Percentiles rank a stretch among this genome's conserved stretches.
These are phyloP conservation scores for Vanessa atalanta DNA, from an alignment of 1,140 invertebrate species.

Conservation along the genomic window DNA sequence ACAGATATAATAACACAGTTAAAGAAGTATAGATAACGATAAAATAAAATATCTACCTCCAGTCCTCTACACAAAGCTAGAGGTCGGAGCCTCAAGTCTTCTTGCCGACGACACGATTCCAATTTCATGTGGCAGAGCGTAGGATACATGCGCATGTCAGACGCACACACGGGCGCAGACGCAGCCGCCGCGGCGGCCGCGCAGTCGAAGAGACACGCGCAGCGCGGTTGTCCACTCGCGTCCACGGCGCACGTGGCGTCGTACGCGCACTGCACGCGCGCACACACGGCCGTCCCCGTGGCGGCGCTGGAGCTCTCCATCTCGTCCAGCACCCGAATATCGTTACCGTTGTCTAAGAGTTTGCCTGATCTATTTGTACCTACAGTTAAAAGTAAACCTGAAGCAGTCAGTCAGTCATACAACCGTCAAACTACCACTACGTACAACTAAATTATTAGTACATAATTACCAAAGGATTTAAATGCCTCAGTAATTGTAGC, in stretches of 20 bases:
- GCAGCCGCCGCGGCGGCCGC: constrained; percentile 77
- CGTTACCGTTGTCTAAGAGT: constrained; percentile 55
- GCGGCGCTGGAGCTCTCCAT: constrained; percentile 56
- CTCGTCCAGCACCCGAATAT: constrained; percentile 56
- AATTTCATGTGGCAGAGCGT: constrained; percentile 94
- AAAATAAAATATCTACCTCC: constrained; percentile 48
- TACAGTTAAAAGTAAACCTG: constrained; percentile 25
- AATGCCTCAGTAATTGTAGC: too few relatives aligned
- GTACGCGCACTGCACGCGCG: constrained; percentile 90
- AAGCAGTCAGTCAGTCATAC: too few relatives aligned
- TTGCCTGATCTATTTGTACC: constrained; percentile 54
- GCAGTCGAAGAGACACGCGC: constrained; percentile 89
- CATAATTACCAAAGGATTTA: too few relatives aligned
- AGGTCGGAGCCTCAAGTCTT: constrained; percentile 86
- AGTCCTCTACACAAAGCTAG: constrained; percentile 66
- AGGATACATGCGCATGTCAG: constrained; percentile 89
- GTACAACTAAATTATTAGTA: too few relatives aligned
- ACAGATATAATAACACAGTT: too few relatives aligned
- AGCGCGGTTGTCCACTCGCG: constrained; percentile 81
- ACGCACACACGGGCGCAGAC: constrained; percentile 88
- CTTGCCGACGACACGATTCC: constrained; percentile 90
- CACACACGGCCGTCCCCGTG: constrained; percentile 82
- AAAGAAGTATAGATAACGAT: too few relatives aligned
- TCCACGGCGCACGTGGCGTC: constrained; percentile 91
- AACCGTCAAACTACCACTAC: too few relatives aligned